Evolutionary conservation across 2,113 vertebrate species (phyloP).

Genomic region (Corythaixoides concolor): DNA sequence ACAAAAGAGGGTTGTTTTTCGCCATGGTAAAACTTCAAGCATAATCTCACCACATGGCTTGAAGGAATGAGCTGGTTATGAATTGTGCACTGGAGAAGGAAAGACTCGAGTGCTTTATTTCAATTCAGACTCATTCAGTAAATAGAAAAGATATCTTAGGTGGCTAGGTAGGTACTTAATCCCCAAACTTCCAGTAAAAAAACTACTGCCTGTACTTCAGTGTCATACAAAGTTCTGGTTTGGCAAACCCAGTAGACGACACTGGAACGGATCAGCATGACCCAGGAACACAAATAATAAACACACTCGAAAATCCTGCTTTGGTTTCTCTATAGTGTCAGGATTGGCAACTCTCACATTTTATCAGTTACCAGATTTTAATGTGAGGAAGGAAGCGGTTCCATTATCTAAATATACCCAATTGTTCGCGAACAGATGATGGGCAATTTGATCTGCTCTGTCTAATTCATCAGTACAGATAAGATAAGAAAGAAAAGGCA

Average conservation of each 20-base stretch:
- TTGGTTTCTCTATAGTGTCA: slow-evolving; percentile 62
- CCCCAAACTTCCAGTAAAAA: background rate
- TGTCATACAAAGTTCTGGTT: slow-evolving; percentile 11
- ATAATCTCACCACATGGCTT: background rate
- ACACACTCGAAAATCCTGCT: slow-evolving; percentile 42
- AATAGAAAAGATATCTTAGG: background rate
- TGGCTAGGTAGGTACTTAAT: background rate
- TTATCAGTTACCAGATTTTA: slow-evolving; percentile 83
- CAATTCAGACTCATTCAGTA: background rate
- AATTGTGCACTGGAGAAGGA: background rate
- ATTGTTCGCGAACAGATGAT: slow-evolving; percentile 83
- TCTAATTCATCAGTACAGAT: slow-evolving; percentile 84
- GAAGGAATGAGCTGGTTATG: background rate
- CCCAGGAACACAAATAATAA: slow-evolving; percentile 43
- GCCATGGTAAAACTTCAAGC: background rate
- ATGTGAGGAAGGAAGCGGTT: slow-evolving; percentile 81
- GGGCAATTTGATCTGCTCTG: slow-evolving; percentile 85
- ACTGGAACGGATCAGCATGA: slow-evolving; percentile 4
- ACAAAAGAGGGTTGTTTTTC: background rate
- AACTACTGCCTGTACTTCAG: background rate
- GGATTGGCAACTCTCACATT: slow-evolving; percentile 66
- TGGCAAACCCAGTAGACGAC: background rate
- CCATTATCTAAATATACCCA: slow-evolving; percentile 85
- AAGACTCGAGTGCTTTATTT: background rate
- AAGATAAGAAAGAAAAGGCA: slow-evolving; percentile 81